Evolutionary conservation across 2,888 invertebrate species (phyloP), one percentile per base, ranked within the genome.

Genomic region (Therioaphis trifolii): DNA sequence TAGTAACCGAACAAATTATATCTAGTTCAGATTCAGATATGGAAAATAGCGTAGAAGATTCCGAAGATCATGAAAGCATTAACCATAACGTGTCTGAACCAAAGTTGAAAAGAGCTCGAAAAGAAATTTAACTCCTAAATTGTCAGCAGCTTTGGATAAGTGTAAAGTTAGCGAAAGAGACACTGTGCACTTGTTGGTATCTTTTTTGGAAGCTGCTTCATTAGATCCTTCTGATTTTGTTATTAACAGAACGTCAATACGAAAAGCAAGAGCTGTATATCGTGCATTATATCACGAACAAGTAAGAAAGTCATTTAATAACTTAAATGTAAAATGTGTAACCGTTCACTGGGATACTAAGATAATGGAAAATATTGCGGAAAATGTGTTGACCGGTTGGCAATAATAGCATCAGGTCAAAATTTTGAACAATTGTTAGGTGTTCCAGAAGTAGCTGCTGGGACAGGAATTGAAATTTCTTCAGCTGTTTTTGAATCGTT

Each of bases 61-160:
- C 7, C n/a, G n/a, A n/a, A n/a, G 35, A 35, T 5, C 35, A 35
- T 7, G 35, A 35, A 35, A 35, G 7, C 7, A 35, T 5, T 35
- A 35, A 35, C 35, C 35, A 35, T 35, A 35, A 5, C 4, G 35
- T 35, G 7, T 35, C 7, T n/a, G n/a, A n/a, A n/a, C n/a, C n/a
- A n/a, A n/a, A n/a, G n/a, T n/a, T n/a, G n/a, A 35, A 35, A 7
- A 35, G 35, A 35, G 35, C 35, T 3, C 7, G 4, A 3, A 35
- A 35, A 7, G 35, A 35, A 35, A 35, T 35, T 35, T 35, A 35
- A 35, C 35, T 35, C 72, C 79, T n/a, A 71, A 78, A 43, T 61
- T 77, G 15, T 69, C 46, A 29, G 84, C 84, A 66, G 84, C 76
- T 18, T 58, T 69, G 77, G 63, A n/a, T 76, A 78, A 63, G 84